Conservation (phyloP, 2,113 vertebrate genomes). For the Mormyrus iriodes region DNA sequence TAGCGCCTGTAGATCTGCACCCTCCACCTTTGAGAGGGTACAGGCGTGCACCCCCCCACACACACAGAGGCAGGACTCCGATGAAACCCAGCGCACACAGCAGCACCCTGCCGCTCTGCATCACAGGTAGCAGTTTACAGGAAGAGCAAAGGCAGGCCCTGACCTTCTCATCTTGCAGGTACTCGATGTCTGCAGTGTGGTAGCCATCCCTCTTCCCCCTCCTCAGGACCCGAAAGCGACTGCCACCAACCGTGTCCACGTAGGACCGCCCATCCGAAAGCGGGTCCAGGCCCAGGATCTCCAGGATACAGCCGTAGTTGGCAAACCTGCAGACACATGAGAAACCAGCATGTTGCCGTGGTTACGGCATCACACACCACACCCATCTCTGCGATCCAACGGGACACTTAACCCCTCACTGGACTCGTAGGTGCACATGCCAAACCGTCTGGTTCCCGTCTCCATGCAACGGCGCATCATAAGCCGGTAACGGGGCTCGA, state of each 20-base stretch:
- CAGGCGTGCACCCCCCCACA: conserved; percentile 12
- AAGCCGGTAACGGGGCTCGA: conserved; percentile 82
- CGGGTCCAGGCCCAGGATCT: conserved; percentile 68
- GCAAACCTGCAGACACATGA: conserved; percentile 63
- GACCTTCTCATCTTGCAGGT: conserved; percentile 75
- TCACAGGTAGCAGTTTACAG: neutral
- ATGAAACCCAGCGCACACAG: neutral
- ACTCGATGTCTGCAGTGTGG: conserved; percentile 80
- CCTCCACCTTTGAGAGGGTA: conserved; percentile 56
- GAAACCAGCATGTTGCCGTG: neutral
- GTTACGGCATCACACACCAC: neutral
- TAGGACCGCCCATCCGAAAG: conserved; percentile 75
- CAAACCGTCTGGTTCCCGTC: conserved; percentile 80
- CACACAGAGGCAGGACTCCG: neutral
- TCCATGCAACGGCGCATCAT: conserved; percentile 89
- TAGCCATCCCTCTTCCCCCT: conserved; percentile 78
- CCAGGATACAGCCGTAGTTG: conserved; percentile 79
- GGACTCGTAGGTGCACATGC: conserved; percentile 80
- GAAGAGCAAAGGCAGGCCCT: conserved; percentile 8
- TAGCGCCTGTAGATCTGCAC: conserved; percentile 67
- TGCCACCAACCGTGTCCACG: conserved; percentile 71
- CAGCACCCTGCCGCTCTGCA: neutral
- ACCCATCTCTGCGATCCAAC: neutral
- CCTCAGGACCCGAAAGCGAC: conserved; percentile 71
- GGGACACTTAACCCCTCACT: conserved; percentile 68